Evolutionary conservation across 2,113 vertebrate genomes (phyloP).

Genomic region (Scophthalmus maximus): DNA sequence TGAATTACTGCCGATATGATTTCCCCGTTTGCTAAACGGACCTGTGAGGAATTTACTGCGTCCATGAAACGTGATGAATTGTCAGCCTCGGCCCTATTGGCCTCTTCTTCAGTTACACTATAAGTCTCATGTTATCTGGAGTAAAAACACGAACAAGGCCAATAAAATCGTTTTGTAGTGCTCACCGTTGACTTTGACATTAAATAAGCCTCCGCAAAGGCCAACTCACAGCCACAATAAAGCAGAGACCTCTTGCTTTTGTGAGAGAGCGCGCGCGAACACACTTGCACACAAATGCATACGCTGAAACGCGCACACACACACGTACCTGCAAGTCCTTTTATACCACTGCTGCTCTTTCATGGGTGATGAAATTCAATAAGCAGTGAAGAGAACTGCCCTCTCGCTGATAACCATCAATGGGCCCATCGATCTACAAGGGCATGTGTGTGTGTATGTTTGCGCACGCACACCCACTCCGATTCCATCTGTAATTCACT

Average conservation of each 20-base stretch:
- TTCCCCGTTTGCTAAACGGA: slow-evolving; percentile 20
- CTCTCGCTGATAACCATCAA: slow-evolving; percentile 81
- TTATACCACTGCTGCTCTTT: slow-evolving; percentile 70
- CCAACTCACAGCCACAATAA: slow-evolving; percentile 72
- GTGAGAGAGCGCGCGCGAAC: not conserved
- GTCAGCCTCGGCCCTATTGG: slow-evolving; percentile 17
- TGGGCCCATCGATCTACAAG: slow-evolving; percentile 76
- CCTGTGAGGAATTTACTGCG: slow-evolving; percentile 24
- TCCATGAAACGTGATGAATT: slow-evolving; percentile 35
- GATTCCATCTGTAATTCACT: slow-evolving; percentile 64
- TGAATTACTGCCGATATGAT: not conserved
- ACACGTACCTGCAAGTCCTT: slow-evolving; percentile 46
- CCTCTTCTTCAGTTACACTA: slow-evolving; percentile 42
- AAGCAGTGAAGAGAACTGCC: slow-evolving; percentile 79
- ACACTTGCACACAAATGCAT: slow-evolving; percentile 3
- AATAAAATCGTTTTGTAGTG: slow-evolving; percentile 74
- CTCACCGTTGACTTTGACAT: slow-evolving; percentile 72
- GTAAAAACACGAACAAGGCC: slow-evolving; percentile 69
- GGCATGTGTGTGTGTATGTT: slow-evolving; percentile 8
- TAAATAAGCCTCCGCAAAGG: slow-evolving; percentile 74
- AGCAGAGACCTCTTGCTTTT: slow-evolving; percentile 60
- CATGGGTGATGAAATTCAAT: slow-evolving; percentile 84
- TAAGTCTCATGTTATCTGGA: slow-evolving; percentile 56
- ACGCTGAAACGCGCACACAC: slow-evolving; percentile 7
- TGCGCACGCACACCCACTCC: slow-evolving; percentile 3